Base-by-base conservation (phyloP, 2,113 vertebrate genomes). In the Apaloderma vittatum region DNA sequence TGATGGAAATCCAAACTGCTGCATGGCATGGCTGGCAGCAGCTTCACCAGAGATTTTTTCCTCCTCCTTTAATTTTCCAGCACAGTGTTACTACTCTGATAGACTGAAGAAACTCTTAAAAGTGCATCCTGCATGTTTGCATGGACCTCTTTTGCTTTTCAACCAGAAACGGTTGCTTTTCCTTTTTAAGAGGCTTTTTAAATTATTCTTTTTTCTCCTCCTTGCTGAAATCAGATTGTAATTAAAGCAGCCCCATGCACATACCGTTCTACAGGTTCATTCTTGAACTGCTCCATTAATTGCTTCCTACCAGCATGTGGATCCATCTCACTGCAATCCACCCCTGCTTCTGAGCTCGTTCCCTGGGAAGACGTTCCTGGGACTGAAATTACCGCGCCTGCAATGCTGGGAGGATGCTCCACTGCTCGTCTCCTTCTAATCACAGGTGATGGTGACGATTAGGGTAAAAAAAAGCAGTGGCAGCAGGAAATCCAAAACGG, bases 51-150 rank as follows among this genome's bases (percentile, higher is more conserved):
- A 37, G 11, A 8, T 36, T 30, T 22, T 37, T 6, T 40, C 40
- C 40, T 40, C 40, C 40, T 29, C 32, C 61, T n/a, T n/a, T 45
- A 12, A 7, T 55, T 59, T 92, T 66, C 40, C 20, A 36, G 48
- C 51, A 34, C 34, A 15, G 34, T 43, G 24, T 80, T 36, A 57
- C 62, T 57, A 18, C n/a, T 81, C 65, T 21, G 12, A 24, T 34
- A 37, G 34, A 51, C 27, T 55, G 23, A 61, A 37, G 15, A 45
- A 40, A 32, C 15, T 43, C 63, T 46, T 14, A 37, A 30, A 45
- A 0, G 1, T 11, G 11, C 67, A 10, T 32, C 34, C 70, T 3
- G 1, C 21, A 29, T n/a, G 11, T 40, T 26, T 70, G n/a, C 2
- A 0, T 10, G 37, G 62, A 54, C 26, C 26, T 55, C 34, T 70